Conservation (phyloP, 2,797 vertebrate species). For the Synanceia verrucosa region DNA sequence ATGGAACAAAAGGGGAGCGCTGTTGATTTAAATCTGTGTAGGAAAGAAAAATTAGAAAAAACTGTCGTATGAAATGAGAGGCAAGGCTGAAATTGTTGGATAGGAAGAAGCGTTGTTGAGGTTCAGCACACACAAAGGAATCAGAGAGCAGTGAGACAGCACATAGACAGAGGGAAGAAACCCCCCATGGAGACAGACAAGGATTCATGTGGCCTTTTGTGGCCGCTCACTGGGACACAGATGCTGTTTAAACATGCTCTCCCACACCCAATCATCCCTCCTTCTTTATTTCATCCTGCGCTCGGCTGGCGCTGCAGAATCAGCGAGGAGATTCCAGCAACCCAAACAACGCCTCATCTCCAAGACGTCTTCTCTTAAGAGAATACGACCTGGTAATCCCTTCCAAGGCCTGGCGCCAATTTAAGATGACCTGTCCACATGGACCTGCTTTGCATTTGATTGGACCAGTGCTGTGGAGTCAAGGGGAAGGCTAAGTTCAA, state of each 20-base stretch:
- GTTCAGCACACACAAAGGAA: slow-evolving; percentile 24
- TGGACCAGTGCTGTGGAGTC: slow-evolving; percentile 38
- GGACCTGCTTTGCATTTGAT: slow-evolving; percentile 54
- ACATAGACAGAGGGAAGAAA: slow-evolving; percentile 36
- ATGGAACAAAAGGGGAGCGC: slow-evolving; percentile 38
- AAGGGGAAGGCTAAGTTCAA: slow-evolving; percentile 46
- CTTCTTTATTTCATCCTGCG: slow-evolving; percentile 63
- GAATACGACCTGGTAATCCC: slow-evolving; percentile 61
- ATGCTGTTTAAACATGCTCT: slow-evolving; percentile 73
- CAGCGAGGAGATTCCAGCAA: slow-evolving; percentile 51
- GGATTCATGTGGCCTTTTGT: slow-evolving; percentile 68
- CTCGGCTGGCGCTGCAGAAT: slow-evolving; percentile 58
- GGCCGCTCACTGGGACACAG: slow-evolving; percentile 59
- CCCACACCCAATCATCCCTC: slow-evolving; percentile 52
- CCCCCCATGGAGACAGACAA: slow-evolving; percentile 52
- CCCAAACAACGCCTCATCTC: slow-evolving; percentile 55
- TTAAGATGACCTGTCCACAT: slow-evolving; percentile 54
- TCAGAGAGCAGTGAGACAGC: slow-evolving; percentile 27
- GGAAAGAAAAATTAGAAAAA: slow-evolving; percentile 57
- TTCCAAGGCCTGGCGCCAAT: slow-evolving; percentile 40
- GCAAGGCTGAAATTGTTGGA: slow-evolving; percentile 31
- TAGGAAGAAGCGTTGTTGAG: slow-evolving; percentile 10
- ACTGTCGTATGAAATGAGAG: slow-evolving; percentile 38
- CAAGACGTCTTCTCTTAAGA: slow-evolving; percentile 51
- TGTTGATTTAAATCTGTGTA: slow-evolving; percentile 55